Conservation (phyloP, 2,113 vertebrate species). For the Osmerus mordax region DNA sequence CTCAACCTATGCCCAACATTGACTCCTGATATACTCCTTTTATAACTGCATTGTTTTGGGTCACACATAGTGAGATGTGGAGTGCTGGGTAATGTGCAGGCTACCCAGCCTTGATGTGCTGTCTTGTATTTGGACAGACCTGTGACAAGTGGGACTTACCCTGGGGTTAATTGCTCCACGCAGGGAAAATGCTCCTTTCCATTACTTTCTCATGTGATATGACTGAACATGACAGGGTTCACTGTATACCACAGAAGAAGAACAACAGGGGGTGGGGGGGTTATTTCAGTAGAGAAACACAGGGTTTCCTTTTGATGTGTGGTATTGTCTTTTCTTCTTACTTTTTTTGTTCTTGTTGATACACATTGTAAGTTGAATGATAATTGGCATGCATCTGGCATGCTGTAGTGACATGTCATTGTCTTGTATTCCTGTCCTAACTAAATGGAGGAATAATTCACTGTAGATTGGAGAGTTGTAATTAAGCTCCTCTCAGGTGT, state of each 20-base stretch:
- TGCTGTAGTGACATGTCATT: no score
- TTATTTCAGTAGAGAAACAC: not conserved
- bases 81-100: constrained; percentile 12
- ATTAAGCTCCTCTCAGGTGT: not conserved
- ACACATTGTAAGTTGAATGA: no score
- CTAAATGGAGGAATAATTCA: no score
- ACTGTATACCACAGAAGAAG: constrained; percentile 11
- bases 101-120: constrained; percentile 25
- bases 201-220: constrained; percentile 38
- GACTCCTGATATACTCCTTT: not conserved
- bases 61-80: constrained; percentile 33
- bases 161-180: constrained; percentile 40
- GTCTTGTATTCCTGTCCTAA: no score
- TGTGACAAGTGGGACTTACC: constrained; percentile 26
- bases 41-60: constrained; percentile 1
- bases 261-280: not conserved
- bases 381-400: no score
- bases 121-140: constrained; percentile 31
- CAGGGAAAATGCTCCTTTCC: constrained; percentile 37
- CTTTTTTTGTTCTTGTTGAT: no score
- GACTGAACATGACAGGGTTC: constrained; percentile 34
- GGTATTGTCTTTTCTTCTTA: no score
- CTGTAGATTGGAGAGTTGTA: no score
- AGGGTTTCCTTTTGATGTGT: not conserved
- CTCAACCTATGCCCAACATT: not conserved